Evolutionary conservation across 1,140 invertebrate genomes (phyloP), one percentile per base, ranked within the genome.

Genomic region (Medauroidea extradentata): DNA sequence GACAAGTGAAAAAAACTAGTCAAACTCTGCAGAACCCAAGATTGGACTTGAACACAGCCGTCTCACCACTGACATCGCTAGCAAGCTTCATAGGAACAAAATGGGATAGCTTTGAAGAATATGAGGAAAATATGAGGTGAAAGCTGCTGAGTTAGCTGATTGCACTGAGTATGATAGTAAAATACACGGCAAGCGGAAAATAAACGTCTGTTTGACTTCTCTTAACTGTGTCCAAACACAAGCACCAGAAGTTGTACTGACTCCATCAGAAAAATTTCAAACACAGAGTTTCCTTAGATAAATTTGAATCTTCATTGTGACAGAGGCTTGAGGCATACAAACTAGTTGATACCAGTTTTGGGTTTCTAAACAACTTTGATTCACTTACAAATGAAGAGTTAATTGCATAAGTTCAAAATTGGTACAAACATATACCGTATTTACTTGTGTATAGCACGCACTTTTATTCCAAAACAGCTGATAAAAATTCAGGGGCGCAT

Each of bases 31-130:
- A 29, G 21, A 67, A 58, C 38, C 25, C 2, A 38, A 57, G 59
- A 56, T 63, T 63, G 24, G 41, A 54, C 44, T 46, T 42, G 59
- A 67, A 62, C 48, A 62, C n/a, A 49, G 51, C 39, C 53, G 64
- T 39, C 63, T 63, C 57, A 57, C 59, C 56, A 38, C 57, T 53
- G 63, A 58, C 50, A 51, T 63, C 46, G 44, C 49, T 56, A 29
- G 27, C 38, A 54, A 53, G 27, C 19, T 60, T 34, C 29, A 34
- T 34, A 34, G 29, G 29, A 34, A 34, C 29, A 34, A 34, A 34
- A 34, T 11, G 29, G 29, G 11, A 34, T 34, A 34, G 29, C 29
- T 34, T 34, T 34, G 29, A 34, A 34, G 29, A 34, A 34, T 34
- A 34, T 46, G 16, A 46, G 43, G 16, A 34, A 11, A 34, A 34